phyloP scores from a whole-genome alignment of 2,797 vertebrate genomes.

The Acrossocheilus fasciatus region DNA sequence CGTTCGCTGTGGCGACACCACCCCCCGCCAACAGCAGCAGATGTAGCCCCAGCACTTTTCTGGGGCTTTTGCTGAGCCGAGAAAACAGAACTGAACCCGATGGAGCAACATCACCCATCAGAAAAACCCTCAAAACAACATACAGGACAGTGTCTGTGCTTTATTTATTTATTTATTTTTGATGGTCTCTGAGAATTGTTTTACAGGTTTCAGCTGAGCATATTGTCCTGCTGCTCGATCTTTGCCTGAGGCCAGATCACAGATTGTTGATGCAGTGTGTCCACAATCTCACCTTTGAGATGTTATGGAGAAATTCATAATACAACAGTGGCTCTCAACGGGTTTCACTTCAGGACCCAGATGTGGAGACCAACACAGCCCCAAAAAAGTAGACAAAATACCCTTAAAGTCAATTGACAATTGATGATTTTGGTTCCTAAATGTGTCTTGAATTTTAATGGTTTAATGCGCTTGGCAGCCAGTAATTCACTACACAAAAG shows the following conservation, averaged over 20 bases:
- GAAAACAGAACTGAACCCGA: constrained; percentile 24
- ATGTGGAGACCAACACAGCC: neutral
- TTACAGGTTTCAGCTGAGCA: constrained; percentile 29
- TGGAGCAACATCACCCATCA: constrained; percentile 13
- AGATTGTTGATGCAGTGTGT: constrained; percentile 36
- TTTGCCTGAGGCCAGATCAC: constrained; percentile 34
- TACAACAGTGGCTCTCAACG: neutral
- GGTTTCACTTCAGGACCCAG: neutral
- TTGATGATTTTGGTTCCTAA: neutral
- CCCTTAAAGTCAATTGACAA: neutral
- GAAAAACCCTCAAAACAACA: constrained; percentile 1
- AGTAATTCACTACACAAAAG: neutral
- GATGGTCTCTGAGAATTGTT: neutral
- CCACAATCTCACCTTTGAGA: constrained; percentile 29
- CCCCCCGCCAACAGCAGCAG: constrained; percentile 71
- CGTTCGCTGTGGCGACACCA: constrained; percentile 53
- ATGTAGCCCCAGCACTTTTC: constrained; percentile 73
- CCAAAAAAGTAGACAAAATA: neutral
- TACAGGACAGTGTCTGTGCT: neutral
- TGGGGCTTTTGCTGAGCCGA: constrained; percentile 62
- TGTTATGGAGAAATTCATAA: constrained; percentile 14
- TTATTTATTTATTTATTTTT: neutral
- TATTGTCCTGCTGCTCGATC: constrained; percentile 28
- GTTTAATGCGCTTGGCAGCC: neutral
- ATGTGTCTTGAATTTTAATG: neutral